Conservation (phyloP, 2,113 vertebrate genomes). For the Centropus unirufus region DNA sequence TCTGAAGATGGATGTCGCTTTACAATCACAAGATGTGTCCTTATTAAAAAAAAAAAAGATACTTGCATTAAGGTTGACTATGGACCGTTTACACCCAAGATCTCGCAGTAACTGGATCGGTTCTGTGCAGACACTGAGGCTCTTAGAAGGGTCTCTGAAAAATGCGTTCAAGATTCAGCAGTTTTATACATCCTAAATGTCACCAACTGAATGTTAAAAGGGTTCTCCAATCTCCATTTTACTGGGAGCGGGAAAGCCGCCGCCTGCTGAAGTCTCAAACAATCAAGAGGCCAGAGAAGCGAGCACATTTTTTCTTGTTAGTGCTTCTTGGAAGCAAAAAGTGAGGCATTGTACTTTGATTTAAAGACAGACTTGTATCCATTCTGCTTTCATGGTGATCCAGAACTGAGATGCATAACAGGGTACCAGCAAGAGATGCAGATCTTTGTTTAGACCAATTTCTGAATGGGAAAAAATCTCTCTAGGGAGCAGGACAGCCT, state of each 20-base stretch:
- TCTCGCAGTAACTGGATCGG: fast-evolving
- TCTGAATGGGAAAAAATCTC: background rate
- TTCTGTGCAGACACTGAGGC: background rate
- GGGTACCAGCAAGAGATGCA: background rate
- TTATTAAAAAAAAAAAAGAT: background rate
- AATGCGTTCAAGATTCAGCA: background rate
- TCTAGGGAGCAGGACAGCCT: background rate
- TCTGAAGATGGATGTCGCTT: background rate
- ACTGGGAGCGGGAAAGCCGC: background rate
- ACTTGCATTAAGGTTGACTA: background rate
- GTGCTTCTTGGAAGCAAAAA: background rate
- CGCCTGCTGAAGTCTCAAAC: background rate
- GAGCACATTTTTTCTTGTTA: background rate
- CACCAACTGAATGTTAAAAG: background rate
- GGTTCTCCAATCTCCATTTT: background rate
- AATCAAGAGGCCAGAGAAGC: background rate
- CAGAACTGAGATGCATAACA: background rate
- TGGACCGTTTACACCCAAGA: background rate
- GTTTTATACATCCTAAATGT: background rate
- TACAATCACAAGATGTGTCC: background rate
- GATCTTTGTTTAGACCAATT: background rate
- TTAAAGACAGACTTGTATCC: background rate
- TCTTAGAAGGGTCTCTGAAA: background rate
- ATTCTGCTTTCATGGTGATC: background rate
- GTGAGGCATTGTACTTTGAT: background rate